Percentiles rank a stretch among this genome's conserved stretches.
Conservation (phyloP, 2,113 vertebrate genomes). For the Alligator mississippiensis region DNA sequence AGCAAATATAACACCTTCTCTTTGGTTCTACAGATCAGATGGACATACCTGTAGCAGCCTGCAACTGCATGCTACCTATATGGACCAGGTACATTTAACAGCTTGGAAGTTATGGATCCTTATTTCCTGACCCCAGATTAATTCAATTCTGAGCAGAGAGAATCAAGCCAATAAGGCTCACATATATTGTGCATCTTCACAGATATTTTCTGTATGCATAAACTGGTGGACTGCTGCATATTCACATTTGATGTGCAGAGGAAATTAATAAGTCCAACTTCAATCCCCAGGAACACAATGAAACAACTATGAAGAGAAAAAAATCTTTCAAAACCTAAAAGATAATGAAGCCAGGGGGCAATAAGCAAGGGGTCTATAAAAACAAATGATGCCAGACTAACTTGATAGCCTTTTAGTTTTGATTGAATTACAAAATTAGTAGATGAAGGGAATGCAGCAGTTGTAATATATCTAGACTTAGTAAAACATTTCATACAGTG, state of each 20-base stretch:
- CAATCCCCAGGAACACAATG: conserved; percentile 23
- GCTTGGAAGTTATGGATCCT: conserved; percentile 4
- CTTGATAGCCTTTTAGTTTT: conserved; percentile 26
- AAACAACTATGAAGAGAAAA: conserved; percentile 17
- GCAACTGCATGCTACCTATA: background rate
- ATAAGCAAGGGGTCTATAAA: conserved; percentile 57
- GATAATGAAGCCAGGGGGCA: background rate
- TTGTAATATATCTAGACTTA: conserved; percentile 18
- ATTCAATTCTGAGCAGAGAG: conserved; percentile 22
- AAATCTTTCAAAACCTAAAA: conserved; percentile 24
- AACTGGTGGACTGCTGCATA: background rate
- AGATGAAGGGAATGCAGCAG: conserved; percentile 16
- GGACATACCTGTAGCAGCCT: background rate
- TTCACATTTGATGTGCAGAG: background rate
- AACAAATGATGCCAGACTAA: conserved; percentile 50
- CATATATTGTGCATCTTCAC: background rate
- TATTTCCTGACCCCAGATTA: background rate
- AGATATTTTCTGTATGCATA: background rate
- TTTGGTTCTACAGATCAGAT: background rate
- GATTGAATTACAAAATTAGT: conserved; percentile 58
- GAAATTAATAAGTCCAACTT: conserved; percentile 35
- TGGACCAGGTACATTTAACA: background rate
- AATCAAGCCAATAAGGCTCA: conserved; percentile 2
- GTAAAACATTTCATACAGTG: conserved; percentile 30
- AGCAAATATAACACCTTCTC: background rate